phyloP scores from a whole-genome alignment of 92 coral and sea anemone genomes.

The Phenganax subtilis region DNA sequence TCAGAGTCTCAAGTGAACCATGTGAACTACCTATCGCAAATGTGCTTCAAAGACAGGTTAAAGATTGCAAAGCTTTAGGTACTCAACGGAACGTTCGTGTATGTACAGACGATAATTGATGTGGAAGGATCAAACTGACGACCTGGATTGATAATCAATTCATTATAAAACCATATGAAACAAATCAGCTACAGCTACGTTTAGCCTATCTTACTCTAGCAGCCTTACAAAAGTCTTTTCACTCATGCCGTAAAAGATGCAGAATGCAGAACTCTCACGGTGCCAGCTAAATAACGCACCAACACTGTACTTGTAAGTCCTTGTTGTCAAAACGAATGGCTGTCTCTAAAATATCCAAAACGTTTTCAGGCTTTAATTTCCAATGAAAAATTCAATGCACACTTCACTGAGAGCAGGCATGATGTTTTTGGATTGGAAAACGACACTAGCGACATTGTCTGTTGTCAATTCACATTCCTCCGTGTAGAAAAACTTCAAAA shows the following conservation, averaged over 20 bases:
- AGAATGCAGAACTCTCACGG: constrained; percentile 49
- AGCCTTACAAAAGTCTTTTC: constrained; percentile 50
- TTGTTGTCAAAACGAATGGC: constrained; percentile 51
- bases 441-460: constrained; percentile 51
- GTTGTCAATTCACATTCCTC: constrained; percentile 50
- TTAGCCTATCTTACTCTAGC: constrained; percentile 51
- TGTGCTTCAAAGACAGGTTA: too few species aligned
- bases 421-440: constrained; percentile 61
- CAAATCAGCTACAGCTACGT: constrained; percentile 55
- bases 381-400: constrained; percentile 48
- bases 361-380: constrained; percentile 48
- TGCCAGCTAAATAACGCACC: constrained; percentile 52
- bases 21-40: too few species aligned
- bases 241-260: constrained; percentile 45
- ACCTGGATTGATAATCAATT: constrained; percentile 24
- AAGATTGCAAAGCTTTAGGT: too few species aligned
- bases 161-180: constrained; percentile 57
- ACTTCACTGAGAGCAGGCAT: constrained; percentile 50
- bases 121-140: too few species aligned
- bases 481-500: constrained; percentile 60
- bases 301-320: constrained; percentile 57
- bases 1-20: too few species aligned
- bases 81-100: too few species aligned
- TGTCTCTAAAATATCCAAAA: constrained; percentile 48
- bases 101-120: too few species aligned